Percentiles rank a stretch among this genome's conserved stretches.
Conservation (phyloP, 2,888 invertebrate genomes). For the Pyrochroa serraticornis region DNA sequence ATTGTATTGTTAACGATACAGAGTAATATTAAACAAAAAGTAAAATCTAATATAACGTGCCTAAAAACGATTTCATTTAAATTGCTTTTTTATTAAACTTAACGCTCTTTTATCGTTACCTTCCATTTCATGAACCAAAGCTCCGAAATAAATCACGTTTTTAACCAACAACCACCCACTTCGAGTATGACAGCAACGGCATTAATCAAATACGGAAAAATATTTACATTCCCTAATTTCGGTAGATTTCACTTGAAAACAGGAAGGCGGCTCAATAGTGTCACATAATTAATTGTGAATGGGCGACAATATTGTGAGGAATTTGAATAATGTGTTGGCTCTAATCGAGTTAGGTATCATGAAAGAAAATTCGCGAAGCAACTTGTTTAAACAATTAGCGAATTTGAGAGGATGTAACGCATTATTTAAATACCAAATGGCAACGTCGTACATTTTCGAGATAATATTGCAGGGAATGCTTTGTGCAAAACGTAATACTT, state of each 20-base stretch:
- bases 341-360: constrained; percentile 7
- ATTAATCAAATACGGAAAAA: constrained; percentile 13
- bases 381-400: constrained; percentile 18
- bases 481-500: constrained; percentile 18
- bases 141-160: constrained; percentile 10
- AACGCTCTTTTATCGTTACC: constrained; percentile 21
- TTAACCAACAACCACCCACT: constrained; percentile 9
- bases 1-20: background rate
- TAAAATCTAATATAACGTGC: constrained; percentile 13
- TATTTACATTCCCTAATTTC: background rate
- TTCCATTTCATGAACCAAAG: constrained; percentile 21
- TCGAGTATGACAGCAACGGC: constrained; percentile 13
- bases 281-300: constrained; percentile 10
- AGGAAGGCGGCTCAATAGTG: background rate
- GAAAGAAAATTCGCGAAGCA: constrained; percentile 18
- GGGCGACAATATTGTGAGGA: constrained; percentile 2
- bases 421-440: constrained; percentile 21
- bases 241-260: constrained; percentile 1
- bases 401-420: constrained; percentile 19
- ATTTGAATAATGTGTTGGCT: constrained; percentile 10
- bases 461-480: constrained; percentile 21
- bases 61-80: constrained; percentile 23
- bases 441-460: constrained; percentile 14
- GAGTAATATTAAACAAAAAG: constrained; percentile 18
- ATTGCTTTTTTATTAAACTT: constrained; percentile 24